These are phyloP conservation scores for Sinocyclocheilus anshuiensis DNA, from an alignment of 2,113 vertebrate species.

Conservation along the genomic window DNA sequence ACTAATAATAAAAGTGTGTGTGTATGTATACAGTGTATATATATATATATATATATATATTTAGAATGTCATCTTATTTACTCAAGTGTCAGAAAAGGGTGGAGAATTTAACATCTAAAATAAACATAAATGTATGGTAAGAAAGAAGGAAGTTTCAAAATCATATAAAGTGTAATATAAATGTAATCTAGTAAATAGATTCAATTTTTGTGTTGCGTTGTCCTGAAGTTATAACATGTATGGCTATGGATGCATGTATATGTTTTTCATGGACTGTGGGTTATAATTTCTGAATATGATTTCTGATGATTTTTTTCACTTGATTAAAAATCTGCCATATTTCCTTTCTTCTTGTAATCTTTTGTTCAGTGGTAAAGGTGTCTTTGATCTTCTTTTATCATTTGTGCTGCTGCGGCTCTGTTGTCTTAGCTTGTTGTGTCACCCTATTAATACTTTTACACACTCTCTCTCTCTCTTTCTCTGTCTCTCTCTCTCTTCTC, in stretches of 20 bases:
- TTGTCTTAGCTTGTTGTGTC: neutral
- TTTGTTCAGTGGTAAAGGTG: conserved; percentile 10
- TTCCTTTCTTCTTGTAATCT: conserved; percentile 1
- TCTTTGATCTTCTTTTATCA: conserved; percentile 9
- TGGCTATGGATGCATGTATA: no score
- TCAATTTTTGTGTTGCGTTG: no score
- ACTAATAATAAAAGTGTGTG: no score
- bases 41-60: no score
- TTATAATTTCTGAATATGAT: neutral
- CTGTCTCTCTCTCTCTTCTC: conserved; percentile 13
- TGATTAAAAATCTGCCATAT: neutral
- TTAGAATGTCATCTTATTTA: no score
- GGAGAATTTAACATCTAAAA: no score
- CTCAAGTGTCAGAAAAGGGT: no score
- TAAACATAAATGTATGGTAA: no score
- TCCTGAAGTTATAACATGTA: no score
- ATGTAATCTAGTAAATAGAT: neutral
- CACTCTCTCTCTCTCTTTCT: conserved; percentile 7
- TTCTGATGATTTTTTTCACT: neutral
- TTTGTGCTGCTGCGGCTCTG: neutral
- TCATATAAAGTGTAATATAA: no score
- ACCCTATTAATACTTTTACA: neutral
- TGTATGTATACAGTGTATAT: no score
- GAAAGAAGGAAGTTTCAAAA: no score
- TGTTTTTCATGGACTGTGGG: neutral